phyloP scores from a whole-genome alignment of 2,888 invertebrate species.

The Pogonocherus hispidulus region DNA sequence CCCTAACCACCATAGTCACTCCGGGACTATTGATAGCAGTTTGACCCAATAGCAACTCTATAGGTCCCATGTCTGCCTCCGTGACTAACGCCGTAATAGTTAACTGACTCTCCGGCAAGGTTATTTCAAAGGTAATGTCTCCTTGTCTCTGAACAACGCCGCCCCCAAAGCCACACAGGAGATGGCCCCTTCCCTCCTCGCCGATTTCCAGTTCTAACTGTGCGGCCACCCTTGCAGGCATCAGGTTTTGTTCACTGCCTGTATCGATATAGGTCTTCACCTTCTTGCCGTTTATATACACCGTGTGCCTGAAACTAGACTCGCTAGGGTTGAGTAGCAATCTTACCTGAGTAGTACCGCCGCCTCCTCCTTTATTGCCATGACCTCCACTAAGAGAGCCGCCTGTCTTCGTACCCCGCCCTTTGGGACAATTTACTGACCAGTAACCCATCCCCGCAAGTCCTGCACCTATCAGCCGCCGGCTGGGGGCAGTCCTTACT shows the following conservation, averaged over 20 bases:
- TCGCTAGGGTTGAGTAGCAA: not conserved
- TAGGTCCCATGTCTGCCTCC: not conserved
- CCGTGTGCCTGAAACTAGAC: not conserved
- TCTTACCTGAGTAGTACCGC: not conserved
- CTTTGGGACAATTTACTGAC: no score
- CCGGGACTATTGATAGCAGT: conserved; percentile 31
- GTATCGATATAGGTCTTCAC: conserved; percentile 19
- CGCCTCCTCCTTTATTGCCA: not conserved
- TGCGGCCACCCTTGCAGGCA: not conserved
- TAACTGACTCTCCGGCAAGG: not conserved
- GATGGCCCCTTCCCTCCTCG: not conserved
- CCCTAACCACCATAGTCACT: conserved; percentile 11
- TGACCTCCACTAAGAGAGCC: not conserved
- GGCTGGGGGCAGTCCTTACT: conserved; percentile 24
- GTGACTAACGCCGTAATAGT: not conserved
- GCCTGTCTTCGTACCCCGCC: not conserved
- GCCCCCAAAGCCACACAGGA: not conserved
- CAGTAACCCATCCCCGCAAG: conserved; percentile 5
- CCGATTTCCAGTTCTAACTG: not conserved
- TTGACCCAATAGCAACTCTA: conserved; percentile 24
- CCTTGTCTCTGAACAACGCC: not conserved
- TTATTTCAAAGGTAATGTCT: not conserved
- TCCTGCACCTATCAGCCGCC: conserved; percentile 19
- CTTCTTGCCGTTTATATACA: conserved; percentile 9
- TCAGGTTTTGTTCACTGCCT: conserved; percentile 13